phyloP scores from a whole-genome alignment of 2,797 vertebrate species.

The Astyanax mexicanus region DNA sequence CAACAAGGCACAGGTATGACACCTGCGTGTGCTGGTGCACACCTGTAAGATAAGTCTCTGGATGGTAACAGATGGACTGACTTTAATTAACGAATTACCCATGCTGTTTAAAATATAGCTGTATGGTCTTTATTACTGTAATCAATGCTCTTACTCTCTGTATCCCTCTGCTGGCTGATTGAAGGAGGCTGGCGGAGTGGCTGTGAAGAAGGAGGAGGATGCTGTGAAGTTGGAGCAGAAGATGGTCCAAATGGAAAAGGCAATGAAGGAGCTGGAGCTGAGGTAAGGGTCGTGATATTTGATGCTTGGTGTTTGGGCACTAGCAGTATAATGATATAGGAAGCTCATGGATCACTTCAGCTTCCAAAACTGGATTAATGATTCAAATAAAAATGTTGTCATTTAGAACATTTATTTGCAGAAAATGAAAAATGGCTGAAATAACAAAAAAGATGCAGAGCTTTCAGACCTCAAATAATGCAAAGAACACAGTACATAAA shows the following conservation, averaged over 20 bases:
- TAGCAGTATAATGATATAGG: no score
- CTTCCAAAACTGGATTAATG: no score
- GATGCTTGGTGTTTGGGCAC: no score
- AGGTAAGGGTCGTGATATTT: conserved; percentile 60
- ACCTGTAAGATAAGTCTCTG: neutral
- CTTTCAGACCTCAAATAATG: no score
- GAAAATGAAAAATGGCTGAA: no score
- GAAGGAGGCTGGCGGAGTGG: conserved; percentile 83
- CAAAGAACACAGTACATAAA: no score
- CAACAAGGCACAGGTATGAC: conserved; percentile 90
- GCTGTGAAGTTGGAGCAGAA: conserved; percentile 87
- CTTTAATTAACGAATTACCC: neutral
- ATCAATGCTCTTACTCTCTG: neutral
- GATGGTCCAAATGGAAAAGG: conserved; percentile 85
- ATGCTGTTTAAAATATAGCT: neutral
- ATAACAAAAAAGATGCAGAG: no score
- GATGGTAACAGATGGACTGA: neutral
- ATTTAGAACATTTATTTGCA: no score
- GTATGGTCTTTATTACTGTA: neutral
- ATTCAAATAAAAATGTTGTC: no score
- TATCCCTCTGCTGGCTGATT: neutral
- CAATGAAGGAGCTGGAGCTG: conserved; percentile 87
- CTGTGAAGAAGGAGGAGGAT: conserved; percentile 86
- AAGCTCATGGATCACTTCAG: no score
- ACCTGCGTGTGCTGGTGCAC: neutral